phyloP scores from a whole-genome alignment of 2,888 invertebrate species.

The Abscondita cerata region DNA sequence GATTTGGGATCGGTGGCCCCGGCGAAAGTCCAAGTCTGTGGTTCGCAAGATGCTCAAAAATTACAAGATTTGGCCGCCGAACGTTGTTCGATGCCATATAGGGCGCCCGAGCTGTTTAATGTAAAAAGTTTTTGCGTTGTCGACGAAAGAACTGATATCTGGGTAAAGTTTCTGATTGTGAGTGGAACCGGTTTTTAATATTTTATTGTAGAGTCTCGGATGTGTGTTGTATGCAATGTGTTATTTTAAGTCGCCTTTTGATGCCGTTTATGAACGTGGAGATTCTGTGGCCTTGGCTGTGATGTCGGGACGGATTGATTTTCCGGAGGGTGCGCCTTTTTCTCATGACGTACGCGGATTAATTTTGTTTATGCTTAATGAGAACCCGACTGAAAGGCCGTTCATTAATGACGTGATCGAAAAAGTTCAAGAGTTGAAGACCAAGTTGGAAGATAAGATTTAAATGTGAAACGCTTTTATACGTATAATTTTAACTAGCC shows the following conservation, averaged over 20 bases:
- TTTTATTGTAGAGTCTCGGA: constrained; percentile 74
- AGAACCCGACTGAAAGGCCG: constrained; percentile 79
- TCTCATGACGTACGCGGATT: constrained; percentile 72
- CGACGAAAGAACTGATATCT: constrained; percentile 86
- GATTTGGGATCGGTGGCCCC: constrained; percentile 79
- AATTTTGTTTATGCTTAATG: constrained; percentile 73
- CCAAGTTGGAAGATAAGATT: constrained; percentile 65
- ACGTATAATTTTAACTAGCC: too few relatives aligned
- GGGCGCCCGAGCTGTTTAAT: constrained; percentile 87
- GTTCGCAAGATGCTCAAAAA: constrained; percentile 72
- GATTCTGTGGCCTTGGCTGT: constrained; percentile 88
- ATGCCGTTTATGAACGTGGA: constrained; percentile 82
- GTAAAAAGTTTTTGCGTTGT: constrained; percentile 82
- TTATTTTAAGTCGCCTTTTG: constrained; percentile 86
- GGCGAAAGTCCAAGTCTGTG: constrained; percentile 70
- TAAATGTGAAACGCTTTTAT: constrained; percentile 45
- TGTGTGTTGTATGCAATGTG: constrained; percentile 86
- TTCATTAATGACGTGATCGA: constrained; percentile 76
- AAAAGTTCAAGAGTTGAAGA: constrained; percentile 65
- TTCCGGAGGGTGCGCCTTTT: constrained; percentile 73
- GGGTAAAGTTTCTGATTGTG: constrained; percentile 64
- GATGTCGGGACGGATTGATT: constrained; percentile 74
- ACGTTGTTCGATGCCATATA: constrained; percentile 85
- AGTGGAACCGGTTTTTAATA: not conserved
- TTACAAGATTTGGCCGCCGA: constrained; percentile 84